These are phyloP conservation scores for Epinephelus awoara DNA, from an alignment of 2,797 vertebrate species.

Conservation along the genomic window DNA sequence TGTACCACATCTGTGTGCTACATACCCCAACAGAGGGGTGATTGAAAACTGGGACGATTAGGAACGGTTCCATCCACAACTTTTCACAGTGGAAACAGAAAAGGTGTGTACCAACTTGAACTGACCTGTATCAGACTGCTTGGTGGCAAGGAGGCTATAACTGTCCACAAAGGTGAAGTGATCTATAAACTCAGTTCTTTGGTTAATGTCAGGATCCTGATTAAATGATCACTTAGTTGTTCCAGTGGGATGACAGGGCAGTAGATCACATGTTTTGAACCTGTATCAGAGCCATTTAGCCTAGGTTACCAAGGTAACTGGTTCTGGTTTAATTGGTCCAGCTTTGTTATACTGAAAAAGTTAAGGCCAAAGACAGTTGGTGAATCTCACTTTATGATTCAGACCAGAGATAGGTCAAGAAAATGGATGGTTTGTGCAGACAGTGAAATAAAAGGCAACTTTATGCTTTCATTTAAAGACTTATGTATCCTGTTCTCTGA, in stretches of 20 bases:
- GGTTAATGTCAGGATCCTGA: background rate
- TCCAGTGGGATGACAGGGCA: background rate
- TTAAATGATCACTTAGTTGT: background rate
- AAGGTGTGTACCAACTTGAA: too few relatives aligned
- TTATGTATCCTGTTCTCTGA: conserved; percentile 6
- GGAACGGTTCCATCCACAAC: too few relatives aligned
- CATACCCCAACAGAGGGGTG: too few relatives aligned
- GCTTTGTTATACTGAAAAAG: background rate
- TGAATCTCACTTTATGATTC: background rate
- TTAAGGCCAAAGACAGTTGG: conserved; percentile 4
- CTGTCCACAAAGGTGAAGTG: background rate
- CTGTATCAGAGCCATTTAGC: background rate
- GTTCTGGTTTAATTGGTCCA: background rate
- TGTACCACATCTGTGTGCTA: too few relatives aligned
- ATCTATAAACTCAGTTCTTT: background rate
- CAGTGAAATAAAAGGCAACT: background rate
- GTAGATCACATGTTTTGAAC: background rate
- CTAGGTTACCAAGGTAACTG: background rate
- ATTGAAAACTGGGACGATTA: too few relatives aligned
- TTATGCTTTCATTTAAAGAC: conserved; percentile 11
- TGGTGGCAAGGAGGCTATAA: too few relatives aligned
- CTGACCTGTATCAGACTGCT: too few relatives aligned
- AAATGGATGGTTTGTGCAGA: background rate
- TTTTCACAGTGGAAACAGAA: too few relatives aligned
- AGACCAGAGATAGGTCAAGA: background rate